phyloP scores from a whole-genome alignment of 2,113 vertebrate species.

The Peromyscus californicus region DNA sequence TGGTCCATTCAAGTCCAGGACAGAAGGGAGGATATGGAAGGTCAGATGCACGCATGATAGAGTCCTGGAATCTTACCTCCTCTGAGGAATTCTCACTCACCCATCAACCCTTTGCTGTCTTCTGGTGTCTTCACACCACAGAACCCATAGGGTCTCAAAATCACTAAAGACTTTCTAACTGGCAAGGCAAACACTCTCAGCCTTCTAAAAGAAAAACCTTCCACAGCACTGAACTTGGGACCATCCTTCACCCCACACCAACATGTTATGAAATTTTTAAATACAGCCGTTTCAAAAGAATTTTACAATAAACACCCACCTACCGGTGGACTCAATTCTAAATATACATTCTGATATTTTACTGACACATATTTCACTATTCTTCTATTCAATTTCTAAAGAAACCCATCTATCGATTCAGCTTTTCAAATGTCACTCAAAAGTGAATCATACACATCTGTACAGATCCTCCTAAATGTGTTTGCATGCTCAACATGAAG shows the following conservation, averaged over 20 bases:
- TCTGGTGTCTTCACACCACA: not conserved
- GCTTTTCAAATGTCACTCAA: not conserved
- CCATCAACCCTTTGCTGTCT: not conserved
- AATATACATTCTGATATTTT: not conserved
- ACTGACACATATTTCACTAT: not conserved
- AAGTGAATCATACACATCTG: not conserved
- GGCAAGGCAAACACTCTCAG: not conserved
- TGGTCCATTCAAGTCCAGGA: not conserved
- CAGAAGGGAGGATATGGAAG: not conserved
- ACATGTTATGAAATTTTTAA: not conserved
- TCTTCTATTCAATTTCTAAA: not conserved
- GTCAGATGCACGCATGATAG: accelerated
- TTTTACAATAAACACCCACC: not conserved
- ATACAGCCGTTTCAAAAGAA: not conserved
- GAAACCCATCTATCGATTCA: not conserved
- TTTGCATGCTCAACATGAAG: not conserved
- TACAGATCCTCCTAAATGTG: not conserved
- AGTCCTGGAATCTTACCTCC: accelerated
- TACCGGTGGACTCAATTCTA: not conserved
- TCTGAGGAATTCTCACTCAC: not conserved
- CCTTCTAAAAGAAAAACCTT: not conserved
- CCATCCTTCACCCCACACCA: not conserved
- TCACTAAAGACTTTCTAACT: not conserved
- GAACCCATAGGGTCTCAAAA: not conserved
- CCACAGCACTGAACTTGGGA: not conserved